Conservation (phyloP, 2,113 vertebrate species). For the Lagenorhynchus albirostris region DNA sequence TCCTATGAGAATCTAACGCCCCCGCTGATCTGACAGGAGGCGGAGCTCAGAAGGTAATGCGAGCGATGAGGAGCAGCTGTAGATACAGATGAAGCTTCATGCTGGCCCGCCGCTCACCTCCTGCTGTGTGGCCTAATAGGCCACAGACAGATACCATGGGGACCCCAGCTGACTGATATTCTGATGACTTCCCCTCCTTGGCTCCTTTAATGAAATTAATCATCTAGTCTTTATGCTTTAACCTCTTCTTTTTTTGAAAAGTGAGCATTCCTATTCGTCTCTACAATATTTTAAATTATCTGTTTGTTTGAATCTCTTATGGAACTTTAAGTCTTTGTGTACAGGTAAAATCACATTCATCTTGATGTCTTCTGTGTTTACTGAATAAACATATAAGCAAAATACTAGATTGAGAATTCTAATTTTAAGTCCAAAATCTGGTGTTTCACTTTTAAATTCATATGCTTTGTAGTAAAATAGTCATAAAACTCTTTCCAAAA, state of each 20-base stretch:
- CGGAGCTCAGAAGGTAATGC: too few relatives aligned
- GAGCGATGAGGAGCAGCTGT: too few relatives aligned
- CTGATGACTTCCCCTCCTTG: background rate
- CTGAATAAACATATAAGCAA: background rate
- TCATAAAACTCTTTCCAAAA: background rate
- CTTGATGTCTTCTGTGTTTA: background rate
- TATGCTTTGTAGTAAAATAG: conserved; percentile 12
- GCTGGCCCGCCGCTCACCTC: too few relatives aligned
- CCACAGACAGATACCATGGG: too few relatives aligned
- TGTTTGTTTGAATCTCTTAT: background rate
- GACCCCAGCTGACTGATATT: background rate
- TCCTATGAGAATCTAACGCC: too few relatives aligned
- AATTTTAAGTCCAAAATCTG: background rate
- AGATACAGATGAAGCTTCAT: too few relatives aligned
- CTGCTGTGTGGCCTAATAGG: too few relatives aligned
- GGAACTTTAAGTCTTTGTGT: background rate
- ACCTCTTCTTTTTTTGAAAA: background rate
- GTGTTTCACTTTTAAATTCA: background rate
- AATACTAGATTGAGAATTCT: background rate
- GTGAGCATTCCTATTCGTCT: background rate
- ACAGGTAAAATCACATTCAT: background rate
- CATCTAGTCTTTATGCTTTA: background rate
- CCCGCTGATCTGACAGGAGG: too few relatives aligned
- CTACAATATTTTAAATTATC: background rate
- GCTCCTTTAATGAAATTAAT: background rate